Conservation (phyloP, 2,888 invertebrate species). For the Cantharis rufa region DNA sequence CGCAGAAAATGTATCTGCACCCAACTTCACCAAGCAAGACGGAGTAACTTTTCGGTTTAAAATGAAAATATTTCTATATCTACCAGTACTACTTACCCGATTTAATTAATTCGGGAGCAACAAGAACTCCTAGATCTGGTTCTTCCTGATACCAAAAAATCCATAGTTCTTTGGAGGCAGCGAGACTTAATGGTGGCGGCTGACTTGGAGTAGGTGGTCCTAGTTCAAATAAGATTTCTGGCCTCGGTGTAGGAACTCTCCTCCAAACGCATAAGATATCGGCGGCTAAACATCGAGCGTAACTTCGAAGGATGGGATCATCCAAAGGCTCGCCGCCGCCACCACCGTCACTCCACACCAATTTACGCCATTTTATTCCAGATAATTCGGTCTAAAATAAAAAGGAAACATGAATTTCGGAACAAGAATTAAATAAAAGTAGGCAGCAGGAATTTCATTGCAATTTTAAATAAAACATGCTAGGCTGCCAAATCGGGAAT, state of each 20-base stretch:
- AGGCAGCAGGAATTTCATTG: not conserved
- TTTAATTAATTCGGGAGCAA: constrained; percentile 81
- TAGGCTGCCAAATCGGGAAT: not conserved
- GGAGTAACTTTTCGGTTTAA: no score
- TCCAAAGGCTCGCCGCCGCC: constrained; percentile 70
- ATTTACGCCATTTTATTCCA: constrained; percentile 99
- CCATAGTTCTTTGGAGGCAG: constrained; percentile 96
- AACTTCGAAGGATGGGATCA: constrained; percentile 89
- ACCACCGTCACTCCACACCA: constrained; percentile 78
- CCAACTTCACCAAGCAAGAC: not conserved
- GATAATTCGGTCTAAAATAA: constrained; percentile 90
- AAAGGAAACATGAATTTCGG: constrained; percentile 7
- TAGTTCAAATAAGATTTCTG: constrained; percentile 51
- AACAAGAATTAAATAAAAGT: not conserved
- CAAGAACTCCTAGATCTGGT: constrained; percentile 83
- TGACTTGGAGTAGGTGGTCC: constrained; percentile 59
- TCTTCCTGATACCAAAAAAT: constrained; percentile 99
- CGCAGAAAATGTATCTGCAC: not conserved
- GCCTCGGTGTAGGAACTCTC: constrained; percentile 70
- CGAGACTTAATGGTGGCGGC: constrained; percentile 77
- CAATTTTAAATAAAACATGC: not conserved
- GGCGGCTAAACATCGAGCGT: constrained; percentile 87
- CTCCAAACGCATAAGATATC: constrained; percentile 99
- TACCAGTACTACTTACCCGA: constrained; percentile 74
- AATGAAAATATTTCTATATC: no score